These are phyloP conservation scores for Amorpha juglandis DNA, from an alignment of 2,888 invertebrate species.

Conservation along the genomic window DNA sequence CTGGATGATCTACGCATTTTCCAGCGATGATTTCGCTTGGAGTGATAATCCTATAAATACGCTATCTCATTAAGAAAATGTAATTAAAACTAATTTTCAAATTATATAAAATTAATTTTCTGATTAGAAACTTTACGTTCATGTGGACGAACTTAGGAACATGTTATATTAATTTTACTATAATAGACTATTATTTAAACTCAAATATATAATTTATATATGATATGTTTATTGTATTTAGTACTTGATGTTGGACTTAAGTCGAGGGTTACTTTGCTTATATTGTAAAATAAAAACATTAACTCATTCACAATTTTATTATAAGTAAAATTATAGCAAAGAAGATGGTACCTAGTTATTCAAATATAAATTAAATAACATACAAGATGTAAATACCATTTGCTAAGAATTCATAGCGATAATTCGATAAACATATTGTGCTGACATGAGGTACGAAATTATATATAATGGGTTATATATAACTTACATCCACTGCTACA, in stretches of 20 bases:
- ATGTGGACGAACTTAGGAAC: too few species aligned
- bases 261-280: background rate
- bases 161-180: background rate
- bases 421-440: background rate
- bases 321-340: conserved; percentile 25
- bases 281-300: background rate
- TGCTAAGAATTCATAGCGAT: background rate
- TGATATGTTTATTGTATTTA: too few species aligned
- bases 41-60: conserved; percentile 86
- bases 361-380: conserved; percentile 8
- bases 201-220: too few species aligned
- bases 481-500: too few species aligned
- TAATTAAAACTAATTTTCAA: background rate
- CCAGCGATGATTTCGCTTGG: conserved; percentile 90
- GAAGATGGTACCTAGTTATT: conserved; percentile 24
- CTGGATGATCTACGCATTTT: conserved; percentile 93
- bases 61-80: conserved; percentile 70
- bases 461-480: background rate
- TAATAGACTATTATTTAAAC: background rate
- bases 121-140: too few species aligned
- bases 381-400: conserved; percentile 14
- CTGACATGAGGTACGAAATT: background rate
- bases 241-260: background rate
- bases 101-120: too few species aligned
- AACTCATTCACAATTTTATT: conserved; percentile 25